phyloP scores from a whole-genome alignment of 2,888 invertebrate genomes.

The Lasioglossum malachurum region DNA sequence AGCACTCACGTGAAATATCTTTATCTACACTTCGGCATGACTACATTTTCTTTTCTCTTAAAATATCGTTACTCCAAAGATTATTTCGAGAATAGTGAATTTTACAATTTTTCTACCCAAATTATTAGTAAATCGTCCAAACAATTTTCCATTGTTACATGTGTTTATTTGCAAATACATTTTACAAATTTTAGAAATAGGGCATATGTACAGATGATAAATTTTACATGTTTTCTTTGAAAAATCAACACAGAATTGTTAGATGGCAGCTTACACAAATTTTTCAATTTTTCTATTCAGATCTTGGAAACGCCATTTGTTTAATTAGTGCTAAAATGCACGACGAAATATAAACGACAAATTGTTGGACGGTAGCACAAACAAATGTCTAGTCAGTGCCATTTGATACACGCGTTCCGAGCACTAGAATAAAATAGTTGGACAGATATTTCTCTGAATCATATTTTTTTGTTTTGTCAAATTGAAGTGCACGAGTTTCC shows the following conservation, averaged over 20 bases:
- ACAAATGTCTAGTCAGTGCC: neutral
- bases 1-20: neutral
- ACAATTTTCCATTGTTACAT: neutral
- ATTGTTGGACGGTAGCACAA: neutral
- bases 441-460: neutral
- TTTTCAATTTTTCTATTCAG: neutral
- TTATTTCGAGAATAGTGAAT: too few relatives aligned
- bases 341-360: neutral
- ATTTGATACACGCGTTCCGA: neutral
- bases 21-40: neutral
- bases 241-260: too few relatives aligned
- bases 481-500: neutral
- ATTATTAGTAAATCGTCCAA: neutral
- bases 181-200: too few relatives aligned
- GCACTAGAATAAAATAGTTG: neutral
- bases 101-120: neutral
- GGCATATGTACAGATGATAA: too few relatives aligned
- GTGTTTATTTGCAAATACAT: too few relatives aligned
- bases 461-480: slow-evolving; percentile 2
- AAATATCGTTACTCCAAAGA: neutral
- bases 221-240: too few relatives aligned
- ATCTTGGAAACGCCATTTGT: too few relatives aligned
- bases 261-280: neutral
- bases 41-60: too few relatives aligned
- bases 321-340: too few relatives aligned